Evolutionary conservation across 1,140 invertebrate species (phyloP), one percentile per base, ranked within the genome.

Genomic region (Venustaconcha ellipsiformis): DNA sequence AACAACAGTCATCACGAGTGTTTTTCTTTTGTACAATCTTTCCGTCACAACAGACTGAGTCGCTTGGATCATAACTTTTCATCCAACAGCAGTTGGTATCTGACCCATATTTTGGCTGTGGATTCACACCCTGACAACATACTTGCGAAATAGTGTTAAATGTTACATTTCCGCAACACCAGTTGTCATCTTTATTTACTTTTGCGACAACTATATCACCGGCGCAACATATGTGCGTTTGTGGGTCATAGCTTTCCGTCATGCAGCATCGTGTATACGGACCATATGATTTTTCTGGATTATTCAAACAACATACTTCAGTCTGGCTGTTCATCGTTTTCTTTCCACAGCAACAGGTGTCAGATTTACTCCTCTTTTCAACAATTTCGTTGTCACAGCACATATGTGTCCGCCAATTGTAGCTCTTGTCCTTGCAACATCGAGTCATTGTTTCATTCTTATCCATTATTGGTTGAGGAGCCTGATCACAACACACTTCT

Each of bases 311-410:
- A 72, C 75, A 77, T 14, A 77, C 69, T 23, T 77, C 75, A 1
- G n/a, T 56, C n/a, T 58, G 20, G 12, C 63, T 66, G 48, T 67
- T 77, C 69, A 72, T 37, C n/a, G 75, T 77, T 67, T 70, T 77
- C 11, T 62, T 68, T n/a, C 75, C 75, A 37, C 75, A 77, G 57
- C 75, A 77, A 67, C 75, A 77, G 18, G 72, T 66, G 56, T 77
- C 75, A 18, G 55, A 56, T 26, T 68, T 68, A 60, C 26, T 64
- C 58, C 65, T 77, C 58, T 67, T 77, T 57, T 66, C 48, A 18
- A 57, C 13, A 37, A 77, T 57, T 14, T 30, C 57, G 12, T 70
- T 66, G 30, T 77, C 70, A 55, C 75, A 77, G 63, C 75, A 77
- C 48, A 77, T 62, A 68, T 77, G 70, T 30, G 37, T 59, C 6